Evolutionary conservation across 2,113 vertebrate genomes (phyloP), one percentile per base, ranked within the genome.

Genomic region (Thunnus thynnus): DNA sequence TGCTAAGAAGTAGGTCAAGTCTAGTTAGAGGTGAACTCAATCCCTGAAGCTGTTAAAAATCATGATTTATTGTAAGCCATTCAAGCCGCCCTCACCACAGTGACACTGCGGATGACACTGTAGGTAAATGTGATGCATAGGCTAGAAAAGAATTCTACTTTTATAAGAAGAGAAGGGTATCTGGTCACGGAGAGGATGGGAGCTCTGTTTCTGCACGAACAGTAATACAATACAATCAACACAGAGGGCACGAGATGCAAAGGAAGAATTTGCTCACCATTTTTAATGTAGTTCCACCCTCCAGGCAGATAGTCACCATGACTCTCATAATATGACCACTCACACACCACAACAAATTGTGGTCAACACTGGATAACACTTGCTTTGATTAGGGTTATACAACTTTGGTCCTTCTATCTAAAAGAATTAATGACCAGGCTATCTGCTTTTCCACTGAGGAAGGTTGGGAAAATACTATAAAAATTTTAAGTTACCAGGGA

Each of bases 11-110:
- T 91, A 72, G 92, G 91, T 89, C 89, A 87, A 78, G 80, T 82
- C 87, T 76, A 84, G 63, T 72, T 57, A 80, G 88, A 89, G 84
- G 82, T 89, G 80, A 91, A 67, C 80, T 82, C 74, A 55, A 64
- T 89, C 84, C 88, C 87, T 50, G 76, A 80, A 89, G 83, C 78
- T 75, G 82, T 62, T 86, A 55, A 66, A 80, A 82, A 87, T 61
- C 47, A 62, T 89, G 88, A 93, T 93, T 90, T 92, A 92, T 93
- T 77, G 77, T 48, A 4, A 88, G 72, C 69, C 66, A 32, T 78
- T 85, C 73, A 72, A 79, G 66, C 30, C 65, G 32, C 64, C 44
- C 52, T 62, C 73, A 36, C 76, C 65, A 50, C 61, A 32, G 71
- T 79, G 70, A 85, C 89, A 83, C 80, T 12, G 30, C 14, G 65